These are phyloP conservation scores for Archivesica marissinica DNA, from an alignment of 1,140 invertebrate species.

Conservation along the genomic window DNA sequence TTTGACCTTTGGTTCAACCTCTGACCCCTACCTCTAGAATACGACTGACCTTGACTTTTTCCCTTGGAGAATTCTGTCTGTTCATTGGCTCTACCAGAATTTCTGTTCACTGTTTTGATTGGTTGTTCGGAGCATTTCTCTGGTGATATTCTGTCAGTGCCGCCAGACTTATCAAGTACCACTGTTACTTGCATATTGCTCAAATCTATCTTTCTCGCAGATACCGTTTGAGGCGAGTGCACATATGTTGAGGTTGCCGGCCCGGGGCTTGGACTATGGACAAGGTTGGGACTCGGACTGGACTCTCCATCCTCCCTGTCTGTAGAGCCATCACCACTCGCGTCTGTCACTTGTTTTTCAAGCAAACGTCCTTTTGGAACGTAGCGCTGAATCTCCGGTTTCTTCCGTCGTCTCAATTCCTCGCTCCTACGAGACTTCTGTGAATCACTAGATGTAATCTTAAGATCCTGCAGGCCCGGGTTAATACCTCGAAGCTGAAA, in stretches of 20 bases:
- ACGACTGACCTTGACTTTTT: conserved; percentile 49
- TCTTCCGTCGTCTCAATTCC: conserved; percentile 22
- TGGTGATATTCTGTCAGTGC: neutral
- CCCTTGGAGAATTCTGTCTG: conserved; percentile 27
- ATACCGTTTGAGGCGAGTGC: conserved; percentile 5
- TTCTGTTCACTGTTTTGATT: conserved; percentile 2
- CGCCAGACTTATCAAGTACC: conserved; percentile 32
- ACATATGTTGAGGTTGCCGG: neutral
- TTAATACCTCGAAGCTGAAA: conserved; percentile 37
- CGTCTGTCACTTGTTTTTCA: conserved; percentile 17
- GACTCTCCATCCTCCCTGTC: conserved; percentile 34
- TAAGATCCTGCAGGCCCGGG: neutral
- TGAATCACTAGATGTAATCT: neutral
- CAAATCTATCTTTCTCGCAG: conserved; percentile 54
- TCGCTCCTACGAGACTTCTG: conserved; percentile 31
- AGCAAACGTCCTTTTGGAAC: conserved; percentile 45
- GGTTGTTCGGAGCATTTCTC: conserved; percentile 48
- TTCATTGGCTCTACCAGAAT: neutral
- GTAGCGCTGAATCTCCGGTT: conserved; percentile 51
- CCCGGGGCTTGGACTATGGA: conserved; percentile 34
- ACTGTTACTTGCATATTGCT: conserved; percentile 61
- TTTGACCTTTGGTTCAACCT: conserved; percentile 46
- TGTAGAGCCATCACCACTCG: conserved; percentile 33
- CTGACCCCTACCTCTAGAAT: conserved; percentile 47
- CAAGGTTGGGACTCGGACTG: conserved; percentile 19